Evolutionary conservation across 2,888 invertebrate genomes (phyloP), one percentile per base, ranked within the genome.

Genomic region (Ametastegia equiseti): DNA sequence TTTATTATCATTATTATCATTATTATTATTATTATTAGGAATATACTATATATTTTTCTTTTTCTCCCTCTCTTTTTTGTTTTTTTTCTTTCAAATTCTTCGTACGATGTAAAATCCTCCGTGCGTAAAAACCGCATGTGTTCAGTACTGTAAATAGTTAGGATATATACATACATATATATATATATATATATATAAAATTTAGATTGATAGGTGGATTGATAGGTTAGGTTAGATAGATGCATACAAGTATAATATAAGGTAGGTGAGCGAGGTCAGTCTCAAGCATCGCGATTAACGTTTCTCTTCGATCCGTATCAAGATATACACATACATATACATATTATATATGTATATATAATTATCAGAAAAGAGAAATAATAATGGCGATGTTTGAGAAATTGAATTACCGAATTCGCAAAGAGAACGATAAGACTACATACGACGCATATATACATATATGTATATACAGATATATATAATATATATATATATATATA

Each of bases 391-490:
- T 13, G 45, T 47, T 71, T 71, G 47, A 45, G 71, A 71, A 71
- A 71, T 71, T 71, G 27, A 27, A 71, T 71, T 71, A 71, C 71
- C 71, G 71, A 75, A 75, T 75, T 54, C 54, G 75, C 75, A 75
- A 50, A 75, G 75, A 75, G 75, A 75, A 75, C 33, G 50, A 75
- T 75, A 54, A 75, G 75, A 75, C 75, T 75, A 75, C 50, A 73
- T 73, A 73, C 73, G 73, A 54, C 73, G 33, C 33, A 30, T n/a
- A 73, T 33, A 19, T 19, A 69, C n/a, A n/a, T n/a, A n/a, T n/a
- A n/a, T n/a, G n/a, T 19, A 5, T 9, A 57, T 6, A 57, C 57
- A 9, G 3, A 1, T 9, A 0, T 19, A 19, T 19, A 19, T 19
- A 19, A 9, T 0, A 19, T 57, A 19, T n/a, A 57, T 19, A n/a